These are phyloP conservation scores for Pantherophis guttatus DNA, from an alignment of 2,113 vertebrate genomes.

Conservation along the genomic window DNA sequence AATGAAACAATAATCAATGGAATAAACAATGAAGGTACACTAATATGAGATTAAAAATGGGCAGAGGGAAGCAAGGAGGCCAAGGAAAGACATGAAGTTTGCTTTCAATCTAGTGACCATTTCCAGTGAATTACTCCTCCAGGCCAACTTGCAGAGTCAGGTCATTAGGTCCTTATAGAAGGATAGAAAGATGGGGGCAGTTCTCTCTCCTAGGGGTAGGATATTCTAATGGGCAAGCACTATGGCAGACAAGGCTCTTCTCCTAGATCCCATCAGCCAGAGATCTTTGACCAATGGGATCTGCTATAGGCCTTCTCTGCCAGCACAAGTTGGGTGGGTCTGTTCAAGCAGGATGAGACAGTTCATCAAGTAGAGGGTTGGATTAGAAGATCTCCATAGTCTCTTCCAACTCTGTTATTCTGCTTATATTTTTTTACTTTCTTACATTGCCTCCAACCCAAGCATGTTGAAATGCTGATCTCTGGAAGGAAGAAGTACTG, in stretches of 20 bases:
- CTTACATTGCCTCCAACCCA: not conserved
- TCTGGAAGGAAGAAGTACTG: not conserved
- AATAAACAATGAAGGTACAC: no score
- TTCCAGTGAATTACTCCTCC: no score
- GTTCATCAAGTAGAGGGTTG: not conserved
- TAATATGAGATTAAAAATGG: no score
- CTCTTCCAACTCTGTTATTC: not conserved
- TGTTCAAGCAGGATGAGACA: not conserved
- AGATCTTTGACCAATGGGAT: not conserved
- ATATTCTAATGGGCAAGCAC: not conserved
- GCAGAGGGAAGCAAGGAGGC: no score
- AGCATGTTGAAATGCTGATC: not conserved
- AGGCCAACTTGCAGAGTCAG: no score
- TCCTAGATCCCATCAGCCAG: not conserved
- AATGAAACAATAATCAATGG: no score
- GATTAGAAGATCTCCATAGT: not conserved
- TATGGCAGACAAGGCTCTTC: not conserved
- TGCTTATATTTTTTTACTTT: not conserved
- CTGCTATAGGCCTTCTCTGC: not conserved
- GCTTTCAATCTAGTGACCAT: no score
- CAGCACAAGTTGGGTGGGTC: not conserved
- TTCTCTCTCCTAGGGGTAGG: no score
- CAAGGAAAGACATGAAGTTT: no score
- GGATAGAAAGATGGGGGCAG: no score
- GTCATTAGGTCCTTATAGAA: no score